Percentiles rank a stretch among this genome's conserved stretches.
These are phyloP conservation scores for Drosophila fulvimacula DNA, from an alignment of 2,888 invertebrate species.

Conservation along the genomic window DNA sequence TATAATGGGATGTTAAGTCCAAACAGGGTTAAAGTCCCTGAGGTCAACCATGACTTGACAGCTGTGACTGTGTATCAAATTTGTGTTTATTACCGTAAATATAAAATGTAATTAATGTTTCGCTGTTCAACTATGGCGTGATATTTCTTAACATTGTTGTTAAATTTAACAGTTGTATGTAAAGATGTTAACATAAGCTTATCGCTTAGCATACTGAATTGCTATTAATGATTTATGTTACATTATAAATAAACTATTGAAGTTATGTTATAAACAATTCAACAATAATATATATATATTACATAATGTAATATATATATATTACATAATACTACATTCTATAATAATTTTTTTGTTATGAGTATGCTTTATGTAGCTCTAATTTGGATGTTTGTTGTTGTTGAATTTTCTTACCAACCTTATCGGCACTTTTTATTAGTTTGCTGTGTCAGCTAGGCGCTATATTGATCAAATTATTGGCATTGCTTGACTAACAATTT, in stretches of 20 bases:
- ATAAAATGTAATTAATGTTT: background rate
- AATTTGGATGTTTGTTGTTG: background rate
- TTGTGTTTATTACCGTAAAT: background rate
- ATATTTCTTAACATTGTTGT: background rate
- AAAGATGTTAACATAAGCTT: background rate
- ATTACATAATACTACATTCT: background rate
- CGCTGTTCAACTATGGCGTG: background rate
- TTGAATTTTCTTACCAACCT: background rate
- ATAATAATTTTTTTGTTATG: background rate
- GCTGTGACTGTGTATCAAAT: background rate
- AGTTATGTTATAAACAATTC: background rate
- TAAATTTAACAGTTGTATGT: background rate
- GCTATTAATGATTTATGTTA: background rate
- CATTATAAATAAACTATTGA: background rate
- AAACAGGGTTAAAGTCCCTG: background rate
- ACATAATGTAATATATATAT: no score
- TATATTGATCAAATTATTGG: constrained; percentile 4
- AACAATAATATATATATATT: background rate
- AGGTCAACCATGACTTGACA: background rate
- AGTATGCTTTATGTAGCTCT: background rate
- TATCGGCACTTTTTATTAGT: background rate
- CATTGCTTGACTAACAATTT: background rate
- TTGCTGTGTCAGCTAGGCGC: constrained; percentile 9
- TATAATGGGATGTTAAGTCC: constrained; percentile 1
- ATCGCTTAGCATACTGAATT: background rate